These are phyloP conservation scores for Spatula versicolor DNA, from an alignment of 2,797 vertebrate species.

Conservation along the genomic window DNA sequence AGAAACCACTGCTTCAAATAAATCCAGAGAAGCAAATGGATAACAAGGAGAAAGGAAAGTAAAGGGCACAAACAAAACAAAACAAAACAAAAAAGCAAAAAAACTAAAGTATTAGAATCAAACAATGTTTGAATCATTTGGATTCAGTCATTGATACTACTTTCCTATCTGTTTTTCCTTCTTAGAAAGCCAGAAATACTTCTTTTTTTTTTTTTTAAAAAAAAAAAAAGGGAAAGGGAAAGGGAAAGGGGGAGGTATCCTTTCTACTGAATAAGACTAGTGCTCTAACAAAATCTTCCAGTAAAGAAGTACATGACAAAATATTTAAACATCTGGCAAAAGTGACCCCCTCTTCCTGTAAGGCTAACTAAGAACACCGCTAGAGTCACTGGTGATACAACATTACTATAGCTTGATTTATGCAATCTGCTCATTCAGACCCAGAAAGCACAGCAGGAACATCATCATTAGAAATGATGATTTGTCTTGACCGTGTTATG, in stretches of 20 bases:
- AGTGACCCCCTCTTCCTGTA: not conserved
- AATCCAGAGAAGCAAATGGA: not conserved
- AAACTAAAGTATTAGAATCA: not conserved
- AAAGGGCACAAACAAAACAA: not conserved
- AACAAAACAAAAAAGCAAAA: not conserved
- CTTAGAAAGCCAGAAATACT: not conserved
- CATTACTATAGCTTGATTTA: not conserved
- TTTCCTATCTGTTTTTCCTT: not conserved
- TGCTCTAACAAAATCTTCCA: not conserved
- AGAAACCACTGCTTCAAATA: not conserved
- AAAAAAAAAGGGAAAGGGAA: not conserved
- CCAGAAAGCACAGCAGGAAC: accelerated
- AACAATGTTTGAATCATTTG: not conserved
- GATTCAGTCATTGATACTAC: not conserved
- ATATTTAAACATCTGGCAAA: not conserved
- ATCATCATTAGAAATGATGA: not conserved
- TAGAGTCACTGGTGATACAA: not conserved
- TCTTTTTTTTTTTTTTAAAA: not conserved
- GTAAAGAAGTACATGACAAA: not conserved
- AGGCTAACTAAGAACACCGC: not conserved
- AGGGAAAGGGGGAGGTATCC: not conserved
- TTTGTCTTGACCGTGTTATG: not conserved
- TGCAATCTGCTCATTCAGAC: not conserved
- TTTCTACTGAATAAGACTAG: not conserved
- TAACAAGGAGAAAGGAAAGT: not conserved